A percentile compares a stretch with the other conserved stretches of the same genome.
Conservation (phyloP, 2,797 vertebrate species). For the Eulemur coronatus region DNA sequence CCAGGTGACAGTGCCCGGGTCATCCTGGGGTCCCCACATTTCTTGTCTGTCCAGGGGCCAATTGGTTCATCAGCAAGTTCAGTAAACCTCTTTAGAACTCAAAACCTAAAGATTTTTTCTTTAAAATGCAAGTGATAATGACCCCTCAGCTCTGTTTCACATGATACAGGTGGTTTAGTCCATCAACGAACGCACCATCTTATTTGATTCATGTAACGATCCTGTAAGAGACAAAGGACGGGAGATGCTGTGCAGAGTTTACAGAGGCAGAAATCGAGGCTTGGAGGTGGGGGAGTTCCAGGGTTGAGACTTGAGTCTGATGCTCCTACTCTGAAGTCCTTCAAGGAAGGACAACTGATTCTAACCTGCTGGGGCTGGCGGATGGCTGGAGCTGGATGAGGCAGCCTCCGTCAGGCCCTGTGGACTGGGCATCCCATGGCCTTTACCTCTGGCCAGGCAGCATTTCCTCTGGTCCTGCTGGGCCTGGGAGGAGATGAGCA, state of each 20-base stretch:
- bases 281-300: neutral
- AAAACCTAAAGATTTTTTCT: neutral
- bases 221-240: neutral
- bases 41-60: neutral
- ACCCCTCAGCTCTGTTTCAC: neutral
- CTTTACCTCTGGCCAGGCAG: neutral
- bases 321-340: neutral
- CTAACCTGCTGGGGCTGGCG: too few species aligned
- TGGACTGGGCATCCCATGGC: fast-evolving
- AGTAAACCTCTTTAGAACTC: neutral
- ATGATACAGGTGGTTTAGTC: neutral
- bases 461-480: neutral
- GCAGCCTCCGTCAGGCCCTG: too few species aligned
- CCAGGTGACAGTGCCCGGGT: neutral
- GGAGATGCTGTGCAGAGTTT: neutral
- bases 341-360: too few species aligned
- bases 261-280: neutral
- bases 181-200: neutral
- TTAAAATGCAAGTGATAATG: neutral
- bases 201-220: neutral
- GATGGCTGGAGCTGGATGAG: fast-evolving
- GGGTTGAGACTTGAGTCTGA: neutral
- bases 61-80: neutral
- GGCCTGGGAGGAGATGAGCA: neutral
- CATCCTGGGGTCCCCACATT: too few species aligned